Evolutionary conservation across 2,113 vertebrate genomes (phyloP), one percentile per base, ranked within the genome.

Genomic region (Anser cygnoides): DNA sequence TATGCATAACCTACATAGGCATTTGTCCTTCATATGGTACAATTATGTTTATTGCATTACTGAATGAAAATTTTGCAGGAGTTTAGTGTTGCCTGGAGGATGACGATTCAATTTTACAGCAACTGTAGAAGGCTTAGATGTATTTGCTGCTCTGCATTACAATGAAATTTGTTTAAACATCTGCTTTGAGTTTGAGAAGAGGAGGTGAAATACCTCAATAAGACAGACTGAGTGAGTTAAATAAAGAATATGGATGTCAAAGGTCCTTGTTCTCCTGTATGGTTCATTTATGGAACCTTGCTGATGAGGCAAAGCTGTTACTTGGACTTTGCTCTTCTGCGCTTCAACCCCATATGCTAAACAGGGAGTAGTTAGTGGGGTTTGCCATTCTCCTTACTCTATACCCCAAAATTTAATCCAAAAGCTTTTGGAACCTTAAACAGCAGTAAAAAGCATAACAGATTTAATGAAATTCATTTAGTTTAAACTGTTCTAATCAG

Each of bases 41-140:
- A 66, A 94, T 94, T 94, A 87, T 43, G 65, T 84, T 96, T 95
- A 96, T 74, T 94, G 57, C 52, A 52, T 68, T 87, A 80, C 20
- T 74, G 75, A 93, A 90, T 89, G 16, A 95, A 92, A 81, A 78
- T 84, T 90, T 93, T 90, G 39, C 80, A 78, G 18, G 75, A 74
- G 23, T 90, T 92, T 78, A 90, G 61, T 75, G 72, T 31, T 89
- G 80, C 55, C 80, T 96, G 39, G 52, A 94, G 73, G 83, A 94
- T 84, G 86, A 46, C 0, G 0, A 89, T 94, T 93, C 79, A 80
- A 81, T 95, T 96, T 87, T 77, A 44, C 43, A 74, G 46, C 59
- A 86, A 46, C 33, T 49, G 33, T 65, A 49, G 57, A 78, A 55
- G 39, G 7, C 92, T 92, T 84, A 71, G 68, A 93, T 67, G 8